Base-by-base conservation (phyloP, 2,888 invertebrate species). In the Spodoptera littoralis region DNA sequence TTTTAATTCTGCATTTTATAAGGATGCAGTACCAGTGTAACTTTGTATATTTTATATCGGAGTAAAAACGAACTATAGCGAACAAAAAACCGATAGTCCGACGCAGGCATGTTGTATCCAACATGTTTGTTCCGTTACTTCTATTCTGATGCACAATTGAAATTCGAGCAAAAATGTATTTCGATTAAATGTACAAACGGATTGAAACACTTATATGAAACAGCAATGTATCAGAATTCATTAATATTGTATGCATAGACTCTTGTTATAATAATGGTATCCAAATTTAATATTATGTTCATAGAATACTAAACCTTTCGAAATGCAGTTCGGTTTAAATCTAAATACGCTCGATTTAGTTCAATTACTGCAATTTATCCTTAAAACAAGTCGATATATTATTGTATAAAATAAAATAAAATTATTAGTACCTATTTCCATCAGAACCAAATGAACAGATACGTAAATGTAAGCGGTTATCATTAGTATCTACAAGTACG, bases 181-280 rank as follows among this genome's bases (percentile, higher is more conserved):
- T 65, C 45, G 43, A 77, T 79, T 81, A 77, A 79, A 83, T 36
- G 36, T 36, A 88, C 87, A 81, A 86, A 79, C 86, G 12, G 22
- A 47, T 42, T 56, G 30, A 42, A 48, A 11, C 24, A 66, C 47
- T 57, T 46, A 9, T 22, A 44, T n/a, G 6, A 44, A 48, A 58
- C 47, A 41, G 5, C 11, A 41, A 43, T 42, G 36, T 36, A 9
- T 36, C 36, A 36, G 36, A 36, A 36, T 36, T 36, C 8, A 9
- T 36, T 36, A 36, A 36, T 36, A 36, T 36, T 36, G 36, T 36
- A 36, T 36, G 36, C 36, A 9, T 36, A 36, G 36, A 9, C 36
- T 36, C 36, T 36, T 36, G 36, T 36, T 9, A 36, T 36, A 36
- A 36, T 8, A 36, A 36, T 36, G 2, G 9, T 36, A 5, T 36